Percentiles rank a stretch among this genome's conserved stretches.
These are phyloP conservation scores for Oceanodroma tethys DNA, from an alignment of 2,113 vertebrate genomes.

Conservation along the genomic window DNA sequence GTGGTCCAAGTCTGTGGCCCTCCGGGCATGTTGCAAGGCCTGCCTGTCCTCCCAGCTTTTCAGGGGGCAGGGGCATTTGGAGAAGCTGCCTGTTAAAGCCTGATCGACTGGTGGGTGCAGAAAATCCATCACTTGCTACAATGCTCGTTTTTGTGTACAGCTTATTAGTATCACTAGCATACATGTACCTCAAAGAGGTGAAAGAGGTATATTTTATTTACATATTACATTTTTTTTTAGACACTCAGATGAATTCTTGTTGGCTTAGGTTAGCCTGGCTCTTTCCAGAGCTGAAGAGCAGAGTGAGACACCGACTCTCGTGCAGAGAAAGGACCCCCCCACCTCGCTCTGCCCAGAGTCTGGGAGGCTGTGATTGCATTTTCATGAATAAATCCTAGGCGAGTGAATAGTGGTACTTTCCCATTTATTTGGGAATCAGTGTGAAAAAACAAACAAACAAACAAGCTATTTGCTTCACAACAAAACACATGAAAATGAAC, in stretches of 20 bases:
- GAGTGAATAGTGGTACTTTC: constrained; percentile 19
- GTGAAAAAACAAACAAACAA: constrained; percentile 48
- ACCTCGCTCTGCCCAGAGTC: background rate
- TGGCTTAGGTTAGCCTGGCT: background rate
- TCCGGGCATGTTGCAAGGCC: background rate
- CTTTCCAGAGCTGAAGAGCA: background rate
- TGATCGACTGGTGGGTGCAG: background rate
- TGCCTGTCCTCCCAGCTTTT: background rate
- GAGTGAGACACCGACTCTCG: background rate
- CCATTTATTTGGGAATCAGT: constrained; percentile 43
- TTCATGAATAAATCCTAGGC: constrained; percentile 39
- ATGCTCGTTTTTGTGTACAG: background rate
- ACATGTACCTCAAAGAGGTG: background rate
- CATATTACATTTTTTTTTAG: background rate
- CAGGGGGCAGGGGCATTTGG: background rate
- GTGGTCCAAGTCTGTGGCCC: background rate
- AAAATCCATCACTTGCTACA: background rate
- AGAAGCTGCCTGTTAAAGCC: background rate
- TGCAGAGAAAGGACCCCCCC: background rate
- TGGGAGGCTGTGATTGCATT: background rate
- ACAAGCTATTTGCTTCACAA: constrained; percentile 36
- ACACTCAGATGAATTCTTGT: background rate
- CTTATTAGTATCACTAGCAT: background rate
- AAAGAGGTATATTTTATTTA: background rate
- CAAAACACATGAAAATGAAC: constrained; percentile 53